Percentiles rank a stretch among this genome's conserved stretches.
Evolutionary conservation across 2,888 invertebrate genomes (phyloP).

Genomic region (Aphrophora alni): DNA sequence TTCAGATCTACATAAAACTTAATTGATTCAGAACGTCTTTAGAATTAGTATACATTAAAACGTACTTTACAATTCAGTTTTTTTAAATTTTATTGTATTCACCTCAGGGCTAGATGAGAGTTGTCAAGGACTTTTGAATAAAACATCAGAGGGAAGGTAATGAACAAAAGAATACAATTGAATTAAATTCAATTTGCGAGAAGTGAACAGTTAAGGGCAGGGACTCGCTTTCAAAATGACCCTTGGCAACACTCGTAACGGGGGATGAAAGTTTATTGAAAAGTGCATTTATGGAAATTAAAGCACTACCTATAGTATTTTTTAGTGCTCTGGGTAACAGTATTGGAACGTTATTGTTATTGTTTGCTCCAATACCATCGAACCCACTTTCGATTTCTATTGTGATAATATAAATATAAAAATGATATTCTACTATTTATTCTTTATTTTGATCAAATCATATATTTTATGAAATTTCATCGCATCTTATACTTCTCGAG

Average conservation of each 20-base stretch:
- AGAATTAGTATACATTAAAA: background rate
- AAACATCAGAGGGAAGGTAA: slow-evolving; percentile 29
- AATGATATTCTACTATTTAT: too few species aligned
- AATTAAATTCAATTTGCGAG: slow-evolving; percentile 22
- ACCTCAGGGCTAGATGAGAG: slow-evolving; percentile 10
- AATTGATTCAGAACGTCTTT: background rate
- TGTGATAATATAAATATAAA: too few species aligned
- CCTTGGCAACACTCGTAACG: background rate
- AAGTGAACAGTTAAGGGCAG: background rate
- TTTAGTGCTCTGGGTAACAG: background rate
- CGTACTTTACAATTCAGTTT: background rate
- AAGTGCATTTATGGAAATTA: background rate
- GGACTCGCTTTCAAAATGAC: background rate
- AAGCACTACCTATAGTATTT: background rate
- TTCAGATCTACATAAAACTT: background rate
- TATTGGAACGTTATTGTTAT: background rate
- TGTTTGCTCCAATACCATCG: too few species aligned
- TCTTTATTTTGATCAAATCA: too few species aligned
- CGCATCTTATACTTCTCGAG: too few species aligned
- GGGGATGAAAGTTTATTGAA: background rate
- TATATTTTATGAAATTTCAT: too few species aligned
- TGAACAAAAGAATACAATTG: slow-evolving; percentile 22
- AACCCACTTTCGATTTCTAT: too few species aligned
- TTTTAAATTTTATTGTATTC: slow-evolving; percentile 13
- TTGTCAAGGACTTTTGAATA: slow-evolving; percentile 33